These are phyloP conservation scores for Parazoanthus atlanticus DNA, from an alignment of 92 coral and sea anemone species.

Conservation along the genomic window DNA sequence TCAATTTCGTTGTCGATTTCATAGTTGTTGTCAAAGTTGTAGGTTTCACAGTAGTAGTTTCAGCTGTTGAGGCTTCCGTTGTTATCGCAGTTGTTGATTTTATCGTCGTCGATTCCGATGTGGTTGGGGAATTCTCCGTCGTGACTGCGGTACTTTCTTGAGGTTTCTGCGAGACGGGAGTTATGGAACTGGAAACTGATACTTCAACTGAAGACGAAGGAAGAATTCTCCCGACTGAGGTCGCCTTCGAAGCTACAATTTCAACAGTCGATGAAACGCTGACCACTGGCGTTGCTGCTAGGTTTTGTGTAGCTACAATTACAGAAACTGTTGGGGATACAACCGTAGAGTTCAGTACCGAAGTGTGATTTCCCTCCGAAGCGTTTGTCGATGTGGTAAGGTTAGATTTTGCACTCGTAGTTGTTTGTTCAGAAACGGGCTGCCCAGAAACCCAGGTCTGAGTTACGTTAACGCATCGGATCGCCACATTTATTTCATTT, in stretches of 20 bases:
- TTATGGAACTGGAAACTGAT: not conserved
- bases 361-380: constrained; percentile 9
- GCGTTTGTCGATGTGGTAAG: constrained; percentile 37
- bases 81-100: constrained; percentile 19
- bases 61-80: constrained; percentile 38
- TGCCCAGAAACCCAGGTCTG: constrained; percentile 17
- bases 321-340: constrained; percentile 28
- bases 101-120: constrained; percentile 30
- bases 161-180: not conserved
- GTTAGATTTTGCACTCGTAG: constrained; percentile 46
- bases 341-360: not conserved
- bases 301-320: constrained; percentile 9
- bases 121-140: constrained; percentile 30
- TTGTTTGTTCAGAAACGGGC: constrained; percentile 6
- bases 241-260: constrained; percentile 1
- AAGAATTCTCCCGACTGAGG: not conserved
- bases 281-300: constrained; percentile 5
- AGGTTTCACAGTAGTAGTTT: constrained; percentile 21
- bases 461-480: constrained; percentile 66
- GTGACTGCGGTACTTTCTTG: not conserved
- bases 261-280: not conserved
- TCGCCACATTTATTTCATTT: constrained; percentile 49
- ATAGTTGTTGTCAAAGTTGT: constrained; percentile 25
- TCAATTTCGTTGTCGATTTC: not conserved
- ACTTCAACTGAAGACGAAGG: constrained; percentile 12